These are phyloP conservation scores for Corella eumyota DNA, from an alignment of 23 tunicate species.

Conservation along the genomic window DNA sequence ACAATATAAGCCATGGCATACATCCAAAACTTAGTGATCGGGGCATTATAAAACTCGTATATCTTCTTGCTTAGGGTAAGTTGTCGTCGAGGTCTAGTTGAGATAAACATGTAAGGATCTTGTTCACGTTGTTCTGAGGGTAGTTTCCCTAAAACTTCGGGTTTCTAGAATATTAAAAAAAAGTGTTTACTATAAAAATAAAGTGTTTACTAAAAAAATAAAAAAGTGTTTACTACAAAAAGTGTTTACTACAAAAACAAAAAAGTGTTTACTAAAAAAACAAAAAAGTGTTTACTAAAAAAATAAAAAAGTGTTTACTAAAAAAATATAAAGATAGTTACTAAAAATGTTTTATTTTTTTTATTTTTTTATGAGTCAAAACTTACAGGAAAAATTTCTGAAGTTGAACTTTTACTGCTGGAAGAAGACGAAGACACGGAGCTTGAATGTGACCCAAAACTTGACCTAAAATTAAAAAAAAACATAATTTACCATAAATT, in stretches of 20 bases:
- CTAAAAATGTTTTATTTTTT: too few species aligned
- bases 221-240: neutral
- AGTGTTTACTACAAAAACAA: neutral
- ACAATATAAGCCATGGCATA: constrained; percentile 44
- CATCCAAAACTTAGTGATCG: constrained; percentile 97
- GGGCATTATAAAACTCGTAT: constrained; percentile 95
- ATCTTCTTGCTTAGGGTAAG: constrained; percentile 57
- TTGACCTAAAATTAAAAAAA: constrained; percentile 26
- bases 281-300: neutral
- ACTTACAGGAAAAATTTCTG: constrained; percentile 21
- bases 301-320: neutral
- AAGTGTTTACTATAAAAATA: neutral
- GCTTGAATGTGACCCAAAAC: constrained; percentile 26
- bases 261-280: neutral
- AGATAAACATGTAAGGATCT: constrained; percentile 56
- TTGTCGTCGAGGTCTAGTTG: constrained; percentile 31
- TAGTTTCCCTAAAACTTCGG: constrained; percentile 55
- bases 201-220: neutral
- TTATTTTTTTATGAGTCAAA: neutral
- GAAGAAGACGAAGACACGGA: constrained; percentile 72
- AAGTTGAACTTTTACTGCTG: constrained; percentile 18
- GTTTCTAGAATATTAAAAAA: constrained; percentile 31
- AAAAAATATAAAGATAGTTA: neutral
- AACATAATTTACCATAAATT: neutral
- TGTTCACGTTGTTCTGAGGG: constrained; percentile 16